A percentile compares a stretch with the other conserved stretches of the same genome.
Conservation (phyloP, 2,888 invertebrate genomes). For the Malthinus flaveolus region DNA sequence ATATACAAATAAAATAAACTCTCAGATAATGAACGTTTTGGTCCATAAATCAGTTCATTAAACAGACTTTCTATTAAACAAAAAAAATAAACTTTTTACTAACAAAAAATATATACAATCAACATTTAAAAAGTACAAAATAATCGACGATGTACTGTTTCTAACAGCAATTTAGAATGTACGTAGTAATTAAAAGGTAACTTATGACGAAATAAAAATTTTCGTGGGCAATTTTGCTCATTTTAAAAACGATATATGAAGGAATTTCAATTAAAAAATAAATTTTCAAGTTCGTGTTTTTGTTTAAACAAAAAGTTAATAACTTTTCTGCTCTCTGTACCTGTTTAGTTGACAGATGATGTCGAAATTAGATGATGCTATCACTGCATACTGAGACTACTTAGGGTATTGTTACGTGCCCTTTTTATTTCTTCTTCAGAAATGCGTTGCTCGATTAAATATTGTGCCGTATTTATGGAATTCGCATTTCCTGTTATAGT, state of each 20-base stretch:
- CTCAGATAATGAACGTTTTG: too few relatives aligned
- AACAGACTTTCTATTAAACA: conserved; percentile 8
- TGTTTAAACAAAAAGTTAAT: conserved; percentile 10
- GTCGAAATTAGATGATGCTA: conserved; percentile 35
- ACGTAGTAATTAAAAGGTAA: conserved; percentile 15
- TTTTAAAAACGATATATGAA: not conserved
- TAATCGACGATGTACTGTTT: conserved; percentile 19
- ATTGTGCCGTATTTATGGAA: conserved; percentile 90
- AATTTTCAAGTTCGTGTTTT: too few relatives aligned
- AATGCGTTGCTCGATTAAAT: conserved; percentile 95
- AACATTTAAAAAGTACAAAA: conserved; percentile 12
- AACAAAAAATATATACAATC: conserved; percentile 16
- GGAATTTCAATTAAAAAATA: too few relatives aligned
- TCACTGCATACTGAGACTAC: conserved; percentile 71
- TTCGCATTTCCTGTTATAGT: conserved; percentile 89
- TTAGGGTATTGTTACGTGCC: conserved; percentile 83
- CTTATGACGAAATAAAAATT: conserved; percentile 3
- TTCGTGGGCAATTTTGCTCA: not conserved
- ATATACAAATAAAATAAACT: conserved; percentile 11
- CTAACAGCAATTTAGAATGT: conserved; percentile 27
- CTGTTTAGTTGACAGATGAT: conserved; percentile 29
- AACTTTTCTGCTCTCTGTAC: conserved; percentile 42
- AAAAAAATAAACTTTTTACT: conserved; percentile 18
- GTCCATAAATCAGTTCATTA: not conserved
- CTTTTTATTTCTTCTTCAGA: conserved; percentile 94